These are phyloP conservation scores for Coccyzus lansbergi DNA, from an alignment of 2,797 vertebrate genomes.

Conservation along the genomic window DNA sequence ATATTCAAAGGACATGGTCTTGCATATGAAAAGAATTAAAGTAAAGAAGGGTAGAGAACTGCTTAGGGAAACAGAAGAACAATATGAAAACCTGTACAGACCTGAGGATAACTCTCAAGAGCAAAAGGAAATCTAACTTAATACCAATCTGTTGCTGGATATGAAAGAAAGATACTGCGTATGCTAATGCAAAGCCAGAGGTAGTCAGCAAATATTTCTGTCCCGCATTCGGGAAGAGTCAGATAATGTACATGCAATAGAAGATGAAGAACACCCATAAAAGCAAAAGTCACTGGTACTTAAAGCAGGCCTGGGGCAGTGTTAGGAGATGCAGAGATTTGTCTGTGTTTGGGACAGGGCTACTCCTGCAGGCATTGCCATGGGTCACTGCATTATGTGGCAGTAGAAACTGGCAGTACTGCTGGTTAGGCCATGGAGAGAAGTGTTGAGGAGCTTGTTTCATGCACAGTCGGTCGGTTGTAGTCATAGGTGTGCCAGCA, in stretches of 20 bases:
- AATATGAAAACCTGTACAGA: not conserved
- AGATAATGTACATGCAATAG: not conserved
- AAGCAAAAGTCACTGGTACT: not conserved
- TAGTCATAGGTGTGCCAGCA: not conserved
- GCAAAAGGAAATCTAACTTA: not conserved
- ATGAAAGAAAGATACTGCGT: not conserved
- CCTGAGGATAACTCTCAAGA: not conserved
- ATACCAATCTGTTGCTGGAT: not conserved
- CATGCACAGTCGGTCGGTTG: not conserved
- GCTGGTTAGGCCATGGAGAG: not conserved
- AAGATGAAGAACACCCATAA: not conserved
- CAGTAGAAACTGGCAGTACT: rapidly evolving
- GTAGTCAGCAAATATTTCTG: not conserved
- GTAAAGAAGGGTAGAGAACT: not conserved
- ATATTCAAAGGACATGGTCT: not conserved
- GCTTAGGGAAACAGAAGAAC: not conserved
- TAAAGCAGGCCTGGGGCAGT: not conserved
- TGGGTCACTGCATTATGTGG: not conserved
- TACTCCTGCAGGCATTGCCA: not conserved
- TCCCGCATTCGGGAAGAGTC: not conserved
- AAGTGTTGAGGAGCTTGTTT: not conserved
- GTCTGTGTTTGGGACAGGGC: not conserved
- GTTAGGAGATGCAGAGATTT: not conserved
- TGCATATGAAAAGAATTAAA: not conserved
- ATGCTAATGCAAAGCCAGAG: not conserved